phyloP scores from a whole-genome alignment of 2,797 vertebrate species.

The Bufotes viridis region DNA sequence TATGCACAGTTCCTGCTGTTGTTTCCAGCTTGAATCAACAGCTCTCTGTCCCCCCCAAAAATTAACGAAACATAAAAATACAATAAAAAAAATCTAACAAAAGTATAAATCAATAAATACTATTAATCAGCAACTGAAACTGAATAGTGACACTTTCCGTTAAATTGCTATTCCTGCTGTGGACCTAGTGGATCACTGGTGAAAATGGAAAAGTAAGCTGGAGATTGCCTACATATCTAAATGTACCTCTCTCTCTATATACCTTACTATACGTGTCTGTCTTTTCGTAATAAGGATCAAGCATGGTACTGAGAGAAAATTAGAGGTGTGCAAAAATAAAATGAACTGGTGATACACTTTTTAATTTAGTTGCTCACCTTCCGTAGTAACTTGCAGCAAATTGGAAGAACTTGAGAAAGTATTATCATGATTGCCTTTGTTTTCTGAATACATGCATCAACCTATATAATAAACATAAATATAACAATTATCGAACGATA shows the following conservation, averaged over 20 bases:
- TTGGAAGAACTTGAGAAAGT: slow-evolving; percentile 82
- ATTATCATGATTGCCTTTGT: slow-evolving; percentile 83
- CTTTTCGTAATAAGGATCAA: not conserved
- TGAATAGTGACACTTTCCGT: no score
- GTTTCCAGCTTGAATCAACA: no score
- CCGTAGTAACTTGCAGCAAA: slow-evolving; percentile 85
- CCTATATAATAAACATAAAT: slow-evolving; percentile 73
- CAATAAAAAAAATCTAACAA: no score
- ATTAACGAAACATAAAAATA: no score
- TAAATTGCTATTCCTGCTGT: no score
- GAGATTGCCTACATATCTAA: no score
- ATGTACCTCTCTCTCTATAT: not conserved
- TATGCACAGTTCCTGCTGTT: no score
- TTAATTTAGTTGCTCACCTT: slow-evolving; percentile 76
- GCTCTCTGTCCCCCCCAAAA: no score
- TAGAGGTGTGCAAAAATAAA: not conserved
- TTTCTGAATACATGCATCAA: slow-evolving; percentile 90
- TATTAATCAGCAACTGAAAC: no score
- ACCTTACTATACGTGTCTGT: not conserved
- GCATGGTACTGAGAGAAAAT: not conserved
- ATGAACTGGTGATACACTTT: not conserved
- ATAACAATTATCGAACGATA: not conserved
- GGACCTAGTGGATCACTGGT: no score
- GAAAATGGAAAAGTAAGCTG: no score
- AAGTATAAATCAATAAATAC: no score